These are phyloP conservation scores for Xenopus borealis DNA, from an alignment of 2,113 vertebrate species.

Conservation along the genomic window DNA sequence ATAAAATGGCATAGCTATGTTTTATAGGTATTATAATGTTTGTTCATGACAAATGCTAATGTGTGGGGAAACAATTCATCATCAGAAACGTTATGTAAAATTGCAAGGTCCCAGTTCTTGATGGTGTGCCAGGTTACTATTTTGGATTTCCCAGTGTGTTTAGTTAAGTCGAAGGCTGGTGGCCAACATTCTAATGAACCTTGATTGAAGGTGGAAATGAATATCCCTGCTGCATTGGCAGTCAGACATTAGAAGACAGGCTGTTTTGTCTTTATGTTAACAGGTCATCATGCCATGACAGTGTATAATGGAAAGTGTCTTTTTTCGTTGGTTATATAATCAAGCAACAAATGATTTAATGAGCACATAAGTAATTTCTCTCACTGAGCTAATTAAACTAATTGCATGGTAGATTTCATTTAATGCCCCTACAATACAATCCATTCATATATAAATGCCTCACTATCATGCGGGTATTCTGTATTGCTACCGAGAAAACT, in stretches of 20 bases:
- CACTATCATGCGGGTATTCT: not conserved
- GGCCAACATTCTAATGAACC: conserved; percentile 17
- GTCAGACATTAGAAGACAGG: conserved; percentile 34
- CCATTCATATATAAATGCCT: conserved; percentile 48
- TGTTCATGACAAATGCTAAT: too few species aligned
- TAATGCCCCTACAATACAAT: conserved; percentile 62
- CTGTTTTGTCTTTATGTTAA: conserved; percentile 55
- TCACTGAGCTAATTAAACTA: conserved; percentile 70
- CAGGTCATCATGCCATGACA: conserved; percentile 55
- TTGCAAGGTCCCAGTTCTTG: too few species aligned
- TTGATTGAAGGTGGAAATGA: conserved; percentile 10
- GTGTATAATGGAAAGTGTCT: conserved; percentile 62
- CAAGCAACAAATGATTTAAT: conserved; percentile 82
- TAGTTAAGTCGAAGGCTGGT: not conserved
- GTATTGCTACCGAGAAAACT: too few species aligned
- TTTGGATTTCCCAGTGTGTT: not conserved
- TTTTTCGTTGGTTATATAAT: conserved; percentile 71
- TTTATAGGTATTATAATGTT: too few species aligned
- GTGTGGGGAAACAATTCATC: too few species aligned
- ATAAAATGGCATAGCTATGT: too few species aligned
- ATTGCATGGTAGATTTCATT: conserved; percentile 71
- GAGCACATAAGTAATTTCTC: conserved; percentile 73
- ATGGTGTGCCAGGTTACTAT: too few species aligned
- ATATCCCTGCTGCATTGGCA: conserved; percentile 14
- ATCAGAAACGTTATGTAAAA: too few species aligned